These are phyloP conservation scores for Neoitamus cyanurus DNA, from an alignment of 2,888 invertebrate species.

Conservation along the genomic window DNA sequence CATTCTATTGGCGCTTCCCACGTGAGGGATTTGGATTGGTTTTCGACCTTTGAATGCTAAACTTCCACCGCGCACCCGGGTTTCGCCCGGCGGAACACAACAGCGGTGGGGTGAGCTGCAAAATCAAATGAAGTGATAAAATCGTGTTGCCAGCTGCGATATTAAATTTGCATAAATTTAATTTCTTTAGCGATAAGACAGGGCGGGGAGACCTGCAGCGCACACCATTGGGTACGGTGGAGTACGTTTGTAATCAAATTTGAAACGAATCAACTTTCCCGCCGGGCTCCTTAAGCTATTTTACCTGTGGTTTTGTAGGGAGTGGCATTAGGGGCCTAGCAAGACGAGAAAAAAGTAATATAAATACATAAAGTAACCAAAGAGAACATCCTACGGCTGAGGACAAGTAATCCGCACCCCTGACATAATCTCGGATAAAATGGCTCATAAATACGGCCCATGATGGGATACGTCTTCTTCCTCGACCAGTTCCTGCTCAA, in stretches of 20 bases:
- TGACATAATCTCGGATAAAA: slow-evolving; percentile 46
- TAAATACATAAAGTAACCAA: background rate
- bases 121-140: slow-evolving; percentile 50
- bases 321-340: slow-evolving; percentile 16
- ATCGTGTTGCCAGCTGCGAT: slow-evolving; percentile 45
- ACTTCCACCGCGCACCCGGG: background rate
- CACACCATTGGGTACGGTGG: background rate
- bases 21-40: slow-evolving; percentile 45
- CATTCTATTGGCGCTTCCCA: slow-evolving; percentile 13
- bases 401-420: slow-evolving; percentile 44
- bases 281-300: slow-evolving; percentile 27
- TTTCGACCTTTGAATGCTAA: slow-evolving; percentile 45
- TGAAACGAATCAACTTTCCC: slow-evolving; percentile 4
- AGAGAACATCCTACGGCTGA: slow-evolving; percentile 23
- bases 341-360: background rate
- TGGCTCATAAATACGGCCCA: slow-evolving; percentile 39
- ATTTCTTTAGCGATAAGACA: slow-evolving; percentile 20
- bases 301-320: background rate
- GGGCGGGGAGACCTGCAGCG: background rate
- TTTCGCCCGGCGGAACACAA: background rate
- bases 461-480: slow-evolving; percentile 21
- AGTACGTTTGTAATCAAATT: slow-evolving; percentile 34
- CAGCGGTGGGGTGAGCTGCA: background rate
- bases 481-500: slow-evolving; percentile 7
- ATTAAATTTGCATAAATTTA: slow-evolving; percentile 49